phyloP scores from a whole-genome alignment of 2,797 vertebrate genomes.

The Lacerta viridis region DNA sequence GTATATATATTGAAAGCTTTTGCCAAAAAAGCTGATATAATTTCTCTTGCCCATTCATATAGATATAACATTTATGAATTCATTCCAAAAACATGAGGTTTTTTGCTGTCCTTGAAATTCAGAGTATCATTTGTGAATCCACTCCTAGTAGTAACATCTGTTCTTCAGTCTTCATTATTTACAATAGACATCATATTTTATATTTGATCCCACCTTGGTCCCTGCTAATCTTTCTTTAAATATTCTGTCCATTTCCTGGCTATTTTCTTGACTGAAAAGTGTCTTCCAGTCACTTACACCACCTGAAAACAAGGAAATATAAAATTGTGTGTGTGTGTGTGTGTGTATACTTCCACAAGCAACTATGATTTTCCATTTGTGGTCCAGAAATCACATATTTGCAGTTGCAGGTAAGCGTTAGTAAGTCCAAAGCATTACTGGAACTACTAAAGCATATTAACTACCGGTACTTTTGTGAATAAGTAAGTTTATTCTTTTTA shows the following conservation, averaged over 20 bases:
- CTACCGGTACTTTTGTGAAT: too few relatives aligned
- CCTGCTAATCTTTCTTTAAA: slow-evolving; percentile 79
- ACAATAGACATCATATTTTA: slow-evolving; percentile 82
- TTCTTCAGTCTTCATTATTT: slow-evolving; percentile 51
- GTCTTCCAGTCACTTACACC: slow-evolving; percentile 86
- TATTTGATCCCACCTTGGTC: slow-evolving; percentile 77
- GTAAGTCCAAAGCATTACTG: neutral
- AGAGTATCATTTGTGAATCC: neutral
- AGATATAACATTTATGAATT: neutral
- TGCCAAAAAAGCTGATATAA: neutral
- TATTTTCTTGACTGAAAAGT: slow-evolving; percentile 82
- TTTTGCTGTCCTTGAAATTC: neutral
- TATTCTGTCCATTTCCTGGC: slow-evolving; percentile 80
- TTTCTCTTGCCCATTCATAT: neutral
- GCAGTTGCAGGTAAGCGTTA: neutral
- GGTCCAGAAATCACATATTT: neutral
- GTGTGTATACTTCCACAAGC: too few relatives aligned
- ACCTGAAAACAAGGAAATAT: slow-evolving; percentile 68
- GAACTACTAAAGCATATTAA: too few relatives aligned
- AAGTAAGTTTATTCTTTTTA: too few relatives aligned
- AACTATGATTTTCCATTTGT: slow-evolving; percentile 17
- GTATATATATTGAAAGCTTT: neutral
- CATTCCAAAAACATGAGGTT: neutral
- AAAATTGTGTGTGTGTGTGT: too few relatives aligned
- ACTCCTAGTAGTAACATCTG: neutral